A percentile compares a stretch with the other conserved stretches of the same genome.
phyloP scores from a whole-genome alignment of 2,797 vertebrate genomes.

The Pseudochromis fuscus region DNA sequence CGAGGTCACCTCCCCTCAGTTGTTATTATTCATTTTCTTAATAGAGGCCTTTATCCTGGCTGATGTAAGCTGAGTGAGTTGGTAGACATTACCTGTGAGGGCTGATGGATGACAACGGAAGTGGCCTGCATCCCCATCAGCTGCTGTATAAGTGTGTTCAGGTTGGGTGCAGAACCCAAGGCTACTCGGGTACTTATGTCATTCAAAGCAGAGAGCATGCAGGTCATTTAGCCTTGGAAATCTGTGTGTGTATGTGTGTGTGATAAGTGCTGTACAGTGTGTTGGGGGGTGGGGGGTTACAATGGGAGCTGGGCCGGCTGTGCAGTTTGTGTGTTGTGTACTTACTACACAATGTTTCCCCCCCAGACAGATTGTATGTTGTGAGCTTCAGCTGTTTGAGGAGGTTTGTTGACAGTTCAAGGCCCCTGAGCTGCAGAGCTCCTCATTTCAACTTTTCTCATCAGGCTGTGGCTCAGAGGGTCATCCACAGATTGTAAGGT shows the following conservation, averaged over 20 bases:
- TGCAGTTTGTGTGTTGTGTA: constrained; percentile 22
- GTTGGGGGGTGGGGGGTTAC: constrained; percentile 1
- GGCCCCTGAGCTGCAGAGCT: constrained; percentile 9
- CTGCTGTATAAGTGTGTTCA: constrained; percentile 64
- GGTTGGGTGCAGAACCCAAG: constrained; percentile 73
- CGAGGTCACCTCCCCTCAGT: constrained; percentile 64
- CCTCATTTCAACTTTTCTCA: constrained; percentile 26
- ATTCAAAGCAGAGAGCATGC: constrained; percentile 63
- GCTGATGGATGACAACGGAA: constrained; percentile 63
- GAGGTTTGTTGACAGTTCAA: constrained; percentile 57
- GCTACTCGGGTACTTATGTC: constrained; percentile 65
- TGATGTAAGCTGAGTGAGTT: constrained; percentile 59
- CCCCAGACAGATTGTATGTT: constrained; percentile 45
- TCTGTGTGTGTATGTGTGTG: constrained; percentile 41
- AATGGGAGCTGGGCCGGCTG: constrained; percentile 11
- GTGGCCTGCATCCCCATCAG: constrained; percentile 43
- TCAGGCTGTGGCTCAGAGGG: no score
- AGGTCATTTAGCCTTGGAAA: constrained; percentile 73
- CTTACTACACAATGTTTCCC: constrained; percentile 27
- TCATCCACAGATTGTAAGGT: no score
- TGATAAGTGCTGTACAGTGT: constrained; percentile 27
- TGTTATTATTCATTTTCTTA: constrained; percentile 70
- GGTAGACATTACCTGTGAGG: constrained; percentile 56
- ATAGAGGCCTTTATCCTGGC: constrained; percentile 74
- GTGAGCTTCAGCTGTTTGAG: constrained; percentile 45